phyloP scores from a whole-genome alignment of 2,113 vertebrate species.

The Lathamus discolor region DNA sequence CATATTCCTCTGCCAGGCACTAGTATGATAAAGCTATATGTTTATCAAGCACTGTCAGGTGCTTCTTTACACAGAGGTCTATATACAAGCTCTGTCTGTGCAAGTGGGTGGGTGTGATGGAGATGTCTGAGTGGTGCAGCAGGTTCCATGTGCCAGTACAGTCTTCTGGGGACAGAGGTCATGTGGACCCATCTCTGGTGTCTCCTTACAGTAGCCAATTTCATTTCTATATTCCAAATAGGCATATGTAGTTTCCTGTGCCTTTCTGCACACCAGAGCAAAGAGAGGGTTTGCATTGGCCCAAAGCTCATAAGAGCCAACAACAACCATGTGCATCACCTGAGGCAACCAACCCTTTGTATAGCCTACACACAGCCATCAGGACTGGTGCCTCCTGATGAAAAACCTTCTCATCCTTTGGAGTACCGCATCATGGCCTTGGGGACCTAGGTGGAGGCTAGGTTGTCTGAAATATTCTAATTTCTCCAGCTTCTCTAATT shows the following conservation, averaged over 20 bases:
- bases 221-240: background rate
- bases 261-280: background rate
- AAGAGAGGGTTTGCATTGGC: background rate
- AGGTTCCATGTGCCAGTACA: rapidly evolving
- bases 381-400: background rate
- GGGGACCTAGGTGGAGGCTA: background rate
- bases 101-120: background rate
- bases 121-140: background rate
- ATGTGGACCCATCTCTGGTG: background rate
- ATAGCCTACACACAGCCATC: background rate
- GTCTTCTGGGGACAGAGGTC: background rate
- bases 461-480: background rate
- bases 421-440: background rate
- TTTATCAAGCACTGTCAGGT: background rate
- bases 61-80: background rate
- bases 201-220: background rate
- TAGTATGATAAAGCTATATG: background rate
- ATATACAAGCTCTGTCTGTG: background rate
- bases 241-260: background rate
- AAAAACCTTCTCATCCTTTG: background rate
- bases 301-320: background rate
- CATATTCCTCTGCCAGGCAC: rapidly evolving
- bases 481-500: background rate
- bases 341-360: background rate
- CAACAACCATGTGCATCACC: rapidly evolving